phyloP scores from a whole-genome alignment of 2,797 vertebrate genomes.

The Hippopotamyrus pictus region DNA sequence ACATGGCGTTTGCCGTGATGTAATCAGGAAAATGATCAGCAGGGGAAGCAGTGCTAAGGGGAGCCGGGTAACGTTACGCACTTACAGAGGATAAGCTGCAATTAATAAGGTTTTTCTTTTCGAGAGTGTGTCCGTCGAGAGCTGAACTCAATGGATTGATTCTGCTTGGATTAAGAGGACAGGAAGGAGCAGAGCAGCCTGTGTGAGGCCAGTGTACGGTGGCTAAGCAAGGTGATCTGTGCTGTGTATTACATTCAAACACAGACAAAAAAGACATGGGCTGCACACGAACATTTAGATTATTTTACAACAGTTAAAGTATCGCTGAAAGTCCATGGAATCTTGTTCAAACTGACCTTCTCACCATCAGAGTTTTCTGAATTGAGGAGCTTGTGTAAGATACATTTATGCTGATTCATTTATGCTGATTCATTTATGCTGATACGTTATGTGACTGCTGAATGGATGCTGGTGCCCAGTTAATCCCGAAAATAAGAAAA shows the following conservation, averaged over 20 bases:
- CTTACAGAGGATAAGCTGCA: not conserved
- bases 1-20: not conserved
- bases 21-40: not conserved
- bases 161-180: not conserved
- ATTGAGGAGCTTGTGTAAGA: not conserved
- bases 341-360: not conserved
- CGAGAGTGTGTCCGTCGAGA: not conserved
- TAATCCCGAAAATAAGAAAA: not conserved
- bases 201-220: not conserved
- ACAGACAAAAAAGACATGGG: not conserved
- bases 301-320: not conserved
- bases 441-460: too few relatives aligned
- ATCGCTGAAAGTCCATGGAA: not conserved
- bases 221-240: not conserved
- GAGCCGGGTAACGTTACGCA: not conserved
- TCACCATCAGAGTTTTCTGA: not conserved
- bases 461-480: not conserved
- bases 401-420: not conserved
- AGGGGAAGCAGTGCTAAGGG: not conserved
- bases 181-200: not conserved
- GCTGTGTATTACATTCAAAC: not conserved
- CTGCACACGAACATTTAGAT: not conserved
- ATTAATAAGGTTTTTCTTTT: conserved; percentile 6
- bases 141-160: not conserved
- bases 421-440: not conserved